phyloP scores from a whole-genome alignment of 1,140 invertebrate species.

The Pemphigus obesinymphae region DNA sequence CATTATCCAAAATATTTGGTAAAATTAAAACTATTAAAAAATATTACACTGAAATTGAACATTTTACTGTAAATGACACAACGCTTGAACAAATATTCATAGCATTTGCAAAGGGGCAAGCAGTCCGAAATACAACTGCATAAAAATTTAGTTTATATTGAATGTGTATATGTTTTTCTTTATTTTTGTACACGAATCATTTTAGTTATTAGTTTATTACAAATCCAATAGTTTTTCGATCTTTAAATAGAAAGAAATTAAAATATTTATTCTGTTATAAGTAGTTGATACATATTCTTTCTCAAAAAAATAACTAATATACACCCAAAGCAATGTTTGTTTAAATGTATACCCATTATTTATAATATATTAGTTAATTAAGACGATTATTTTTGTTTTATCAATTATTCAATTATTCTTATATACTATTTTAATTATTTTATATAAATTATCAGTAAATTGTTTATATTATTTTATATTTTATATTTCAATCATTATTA shows the following conservation, averaged over 20 bases:
- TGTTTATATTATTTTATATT: too few species aligned
- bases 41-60: conserved; percentile 53
- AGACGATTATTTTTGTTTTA: too few species aligned
- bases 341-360: too few species aligned
- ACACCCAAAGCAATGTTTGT: background rate
- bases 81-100: conserved; percentile 61
- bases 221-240: background rate
- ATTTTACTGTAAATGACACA: conserved; percentile 62
- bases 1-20: conserved; percentile 56
- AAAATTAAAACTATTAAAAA: conserved; percentile 54
- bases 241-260: too few species aligned
- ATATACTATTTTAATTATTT: too few species aligned
- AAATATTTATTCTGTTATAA: background rate
- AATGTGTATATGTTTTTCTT: too few species aligned
- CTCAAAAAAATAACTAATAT: background rate
- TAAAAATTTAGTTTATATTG: background rate
- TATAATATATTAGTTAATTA: too few species aligned
- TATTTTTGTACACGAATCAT: too few species aligned
- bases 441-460: too few species aligned
- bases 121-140: background rate
- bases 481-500: too few species aligned
- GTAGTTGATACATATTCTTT: background rate
- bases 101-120: conserved; percentile 49
- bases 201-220: background rate
- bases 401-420: too few species aligned